Conservation (phyloP, 2,113 vertebrate species). For the Macroglossus sobrinus region DNA sequence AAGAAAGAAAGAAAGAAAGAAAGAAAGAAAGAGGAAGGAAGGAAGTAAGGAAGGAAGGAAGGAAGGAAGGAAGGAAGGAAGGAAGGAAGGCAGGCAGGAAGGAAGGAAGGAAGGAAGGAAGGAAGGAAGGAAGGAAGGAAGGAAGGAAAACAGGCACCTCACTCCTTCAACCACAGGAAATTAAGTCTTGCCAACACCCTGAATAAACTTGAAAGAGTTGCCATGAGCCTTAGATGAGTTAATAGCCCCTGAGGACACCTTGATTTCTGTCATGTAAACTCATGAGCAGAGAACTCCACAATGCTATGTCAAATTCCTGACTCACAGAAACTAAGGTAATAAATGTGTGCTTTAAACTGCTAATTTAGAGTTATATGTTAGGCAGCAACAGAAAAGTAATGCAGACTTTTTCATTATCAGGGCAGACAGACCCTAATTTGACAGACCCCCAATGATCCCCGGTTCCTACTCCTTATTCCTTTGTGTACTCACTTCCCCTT, state of each 20-base stretch:
- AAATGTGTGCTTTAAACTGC: neutral
- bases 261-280: neutral
- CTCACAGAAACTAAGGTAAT: neutral
- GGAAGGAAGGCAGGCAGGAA: too few relatives aligned
- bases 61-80: too few relatives aligned
- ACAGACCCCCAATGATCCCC: neutral
- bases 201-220: neutral
- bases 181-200: neutral
- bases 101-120: neutral
- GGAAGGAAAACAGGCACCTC: neutral
- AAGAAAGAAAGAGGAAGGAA: neutral
- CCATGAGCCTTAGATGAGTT: neutral
- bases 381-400: neutral
- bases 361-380: neutral
- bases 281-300: neutral
- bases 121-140: neutral
- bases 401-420: neutral
- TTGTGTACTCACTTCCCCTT: neutral
- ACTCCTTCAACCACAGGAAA: neutral
- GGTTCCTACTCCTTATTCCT: neutral
- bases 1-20: neutral
- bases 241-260: neutral
- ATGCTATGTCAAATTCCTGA: neutral
- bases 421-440: neutral
- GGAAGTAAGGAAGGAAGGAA: too few relatives aligned